Evolutionary conservation across 2,888 invertebrate species (phyloP), one percentile per base, ranked within the genome.

Genomic region (Calameuta filiformis): DNA sequence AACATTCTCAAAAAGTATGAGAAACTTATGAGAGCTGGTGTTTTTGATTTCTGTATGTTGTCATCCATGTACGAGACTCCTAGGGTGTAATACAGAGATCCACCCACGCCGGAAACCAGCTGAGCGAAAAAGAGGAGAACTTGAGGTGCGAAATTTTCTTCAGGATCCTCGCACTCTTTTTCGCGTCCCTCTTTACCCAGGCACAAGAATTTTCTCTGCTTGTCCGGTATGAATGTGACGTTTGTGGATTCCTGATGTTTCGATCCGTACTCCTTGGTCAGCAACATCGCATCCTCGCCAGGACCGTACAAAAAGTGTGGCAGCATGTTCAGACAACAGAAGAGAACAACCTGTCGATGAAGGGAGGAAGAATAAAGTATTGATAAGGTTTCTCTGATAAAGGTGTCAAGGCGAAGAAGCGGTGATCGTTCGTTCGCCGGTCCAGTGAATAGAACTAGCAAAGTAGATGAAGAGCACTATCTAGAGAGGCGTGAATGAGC

Each of bases 31-130:
- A 95, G 90, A 3, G 94, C 94, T n/a, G 95, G 95, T 1, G 95
- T 95, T 87, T 95, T 95, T 4, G 95, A 94, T 87, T 94, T 95
- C 85, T 95, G 94, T n/a, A 95, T 94, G 86, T 95, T 96, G 86
- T 96, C 96, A 87, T 96, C 96, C 94, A 96, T 94, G 87, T 96
- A 96, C 1, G 95, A 93, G 0, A 95, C 94, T 4, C 95, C 95
- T 23, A 96, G 92, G 0, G 95, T 95, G 85, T 94, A 95, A 87
- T 94, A 95, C 0, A 95, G 91, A 1, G 95, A 94, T 68, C 95
- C 95, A 34, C 95, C 95, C 71, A 95, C 93, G 1, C 95, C 95
- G 2, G 95, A 95, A 73, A 96, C 94, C 78, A 95, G 93, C 88
- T 95, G 95, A 0, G 95, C 95, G 11, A 93, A 86, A 85, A 95